A percentile compares a stretch with the other conserved stretches of the same genome.
Evolutionary conservation across 2,113 vertebrate species (phyloP).

Genomic region (Sebastes schlegelii): DNA sequence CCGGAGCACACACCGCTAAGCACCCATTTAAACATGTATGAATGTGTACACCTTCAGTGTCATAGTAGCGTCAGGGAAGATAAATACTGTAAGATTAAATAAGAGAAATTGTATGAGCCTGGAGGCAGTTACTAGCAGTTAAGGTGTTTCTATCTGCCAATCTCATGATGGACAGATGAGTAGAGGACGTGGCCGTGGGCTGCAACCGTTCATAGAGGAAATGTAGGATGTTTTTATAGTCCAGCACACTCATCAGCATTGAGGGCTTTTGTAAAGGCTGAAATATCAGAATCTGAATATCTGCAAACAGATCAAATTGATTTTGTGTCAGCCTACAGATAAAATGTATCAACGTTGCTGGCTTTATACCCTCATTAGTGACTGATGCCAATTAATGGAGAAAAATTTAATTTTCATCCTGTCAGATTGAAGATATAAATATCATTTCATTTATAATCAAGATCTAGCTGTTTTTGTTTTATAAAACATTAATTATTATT

Average conservation of each 20-base stretch:
- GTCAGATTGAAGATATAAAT: background rate
- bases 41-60: slow-evolving; percentile 11
- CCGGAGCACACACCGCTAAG: slow-evolving; percentile 39
- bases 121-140: slow-evolving; percentile 13
- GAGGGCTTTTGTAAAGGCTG: slow-evolving; percentile 5
- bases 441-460: background rate
- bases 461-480: background rate
- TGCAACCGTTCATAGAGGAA: slow-evolving; percentile 24
- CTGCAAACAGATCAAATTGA: background rate
- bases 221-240: slow-evolving; percentile 12
- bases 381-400: background rate
- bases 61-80: background rate
- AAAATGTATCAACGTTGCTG: background rate
- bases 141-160: slow-evolving; percentile 4
- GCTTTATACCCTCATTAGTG: background rate
- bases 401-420: background rate
- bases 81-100: slow-evolving; percentile 28
- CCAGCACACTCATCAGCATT: slow-evolving; percentile 21
- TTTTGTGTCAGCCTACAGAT: background rate
- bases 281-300: slow-evolving; percentile 2
- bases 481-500: background rate
- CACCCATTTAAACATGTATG: slow-evolving; percentile 6
- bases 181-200: slow-evolving; percentile 1
- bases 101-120: slow-evolving; percentile 1
- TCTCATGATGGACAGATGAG: slow-evolving; percentile 24